These are phyloP conservation scores for Probaryconus sp. DNA, from an alignment of 1,140 invertebrate genomes.

Conservation along the genomic window DNA sequence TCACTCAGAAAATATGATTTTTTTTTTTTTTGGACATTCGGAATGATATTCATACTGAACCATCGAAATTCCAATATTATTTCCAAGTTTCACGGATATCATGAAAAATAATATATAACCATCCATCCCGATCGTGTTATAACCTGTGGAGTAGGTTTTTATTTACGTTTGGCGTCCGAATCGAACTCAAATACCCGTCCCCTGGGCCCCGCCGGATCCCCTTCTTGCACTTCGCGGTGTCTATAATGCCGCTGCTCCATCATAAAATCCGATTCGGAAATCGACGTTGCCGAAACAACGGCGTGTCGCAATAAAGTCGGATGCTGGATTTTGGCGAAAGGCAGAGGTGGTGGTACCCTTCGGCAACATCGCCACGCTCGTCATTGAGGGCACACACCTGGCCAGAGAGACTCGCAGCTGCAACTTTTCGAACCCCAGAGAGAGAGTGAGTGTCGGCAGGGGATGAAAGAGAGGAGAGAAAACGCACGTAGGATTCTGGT, in stretches of 20 bases:
- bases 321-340: conserved; percentile 58
- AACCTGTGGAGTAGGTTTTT: conserved; percentile 47
- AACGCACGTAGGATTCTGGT: conserved; percentile 56
- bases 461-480: conserved; percentile 73
- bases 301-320: conserved; percentile 28
- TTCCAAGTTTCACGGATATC: no score
- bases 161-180: conserved; percentile 44
- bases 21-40: no score
- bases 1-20: no score
- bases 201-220: background rate
- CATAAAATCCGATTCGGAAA: conserved; percentile 47
- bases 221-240: background rate
- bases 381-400: conserved; percentile 74
- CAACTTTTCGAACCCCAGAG: conserved; percentile 68
- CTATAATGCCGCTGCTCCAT: conserved; percentile 1
- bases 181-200: conserved; percentile 49
- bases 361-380: conserved; percentile 71
- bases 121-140: no score
- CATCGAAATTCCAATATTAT: no score
- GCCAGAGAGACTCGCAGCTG: conserved; percentile 73
- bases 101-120: no score
- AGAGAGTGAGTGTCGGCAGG: conserved; percentile 66
- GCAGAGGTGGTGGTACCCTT: conserved; percentile 64
- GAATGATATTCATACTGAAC: no score
- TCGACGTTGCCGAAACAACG: conserved; percentile 64